Conservation (phyloP, 37 sponge, comb jelly and placozoan species). For the Beroe forskalii region DNA sequence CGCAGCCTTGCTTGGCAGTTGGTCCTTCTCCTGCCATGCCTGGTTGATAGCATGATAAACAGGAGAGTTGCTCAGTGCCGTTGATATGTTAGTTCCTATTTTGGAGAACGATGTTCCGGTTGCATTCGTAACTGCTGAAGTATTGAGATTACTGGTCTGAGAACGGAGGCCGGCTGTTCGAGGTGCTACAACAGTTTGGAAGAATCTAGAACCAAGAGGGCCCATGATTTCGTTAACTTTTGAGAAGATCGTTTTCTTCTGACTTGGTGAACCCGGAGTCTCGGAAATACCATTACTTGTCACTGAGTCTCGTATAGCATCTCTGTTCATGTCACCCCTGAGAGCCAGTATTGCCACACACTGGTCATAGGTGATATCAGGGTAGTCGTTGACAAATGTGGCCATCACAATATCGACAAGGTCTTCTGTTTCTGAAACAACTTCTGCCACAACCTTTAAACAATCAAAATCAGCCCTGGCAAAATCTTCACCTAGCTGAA, state of each 20-base stretch:
- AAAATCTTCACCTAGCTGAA: neutral
- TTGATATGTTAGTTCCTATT: neutral
- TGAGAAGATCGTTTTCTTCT: neutral
- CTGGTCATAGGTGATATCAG: neutral
- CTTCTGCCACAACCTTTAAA: neutral
- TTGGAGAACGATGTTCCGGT: neutral
- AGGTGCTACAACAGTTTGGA: slow-evolving; percentile 27
- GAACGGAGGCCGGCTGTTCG: neutral
- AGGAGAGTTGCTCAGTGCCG: neutral
- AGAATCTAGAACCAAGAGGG: slow-evolving; percentile 31
- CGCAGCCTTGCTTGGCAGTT: neutral
- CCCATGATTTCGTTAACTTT: neutral
- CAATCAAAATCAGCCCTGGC: neutral
- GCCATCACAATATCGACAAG: neutral
- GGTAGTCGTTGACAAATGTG: neutral
- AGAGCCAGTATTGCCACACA: slow-evolving; percentile 22
- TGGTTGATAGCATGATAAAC: neutral
- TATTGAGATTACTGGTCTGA: neutral
- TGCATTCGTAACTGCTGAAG: neutral
- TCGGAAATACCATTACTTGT: neutral
- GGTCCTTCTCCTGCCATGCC: neutral
- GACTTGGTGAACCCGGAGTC: neutral
- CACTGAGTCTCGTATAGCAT: neutral
- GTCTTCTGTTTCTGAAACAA: neutral
- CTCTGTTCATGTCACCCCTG: neutral